Evolutionary conservation across 2,797 vertebrate genomes (phyloP), one percentile per base, ranked within the genome.

Genomic region (Coranthus polyacanthus): DNA sequence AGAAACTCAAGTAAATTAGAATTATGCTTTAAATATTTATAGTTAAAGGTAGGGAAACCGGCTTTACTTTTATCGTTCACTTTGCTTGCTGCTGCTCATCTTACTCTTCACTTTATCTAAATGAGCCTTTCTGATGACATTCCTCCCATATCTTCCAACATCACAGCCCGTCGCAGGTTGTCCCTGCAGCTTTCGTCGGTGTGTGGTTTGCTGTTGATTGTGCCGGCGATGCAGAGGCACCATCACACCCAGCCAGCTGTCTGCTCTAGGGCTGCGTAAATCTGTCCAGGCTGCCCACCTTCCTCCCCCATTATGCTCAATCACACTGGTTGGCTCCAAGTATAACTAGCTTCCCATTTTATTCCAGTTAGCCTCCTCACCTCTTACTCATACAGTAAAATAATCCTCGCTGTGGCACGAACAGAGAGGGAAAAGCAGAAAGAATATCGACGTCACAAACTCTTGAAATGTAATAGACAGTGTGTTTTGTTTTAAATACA

Each of bases 291-390:
- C 73, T 72, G 60, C 47, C 73, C 63, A 66, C 80, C 72, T 71
- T 81, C 67, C 67, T 78, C 68, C 68, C 44, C 82, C 58, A 85
- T 87, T 87, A 85, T 72, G 55, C 75, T 86, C 72, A 82, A 64
- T 74, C 77, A 78, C 51, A 53, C 88, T 80, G 81, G 29, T 51
- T n/a, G 66, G 69, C 75, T 69, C 44, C 43, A 66, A 76, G 51
- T 75, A 68, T 73, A 75, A 75, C 72, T 52, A 62, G 64, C 67
- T 53, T 45, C 32, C 68, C 58, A 62, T 82, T 36, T 51, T 62
- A 78, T 76, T 55, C 47, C 49, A 63, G 82, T 86, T 69, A 79
- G 67, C 71, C 75, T 72, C 61, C 51, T 64, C 43, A 39, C 53
- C 29, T 46, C 7, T 53, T 51, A 5, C 60, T 62, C 64, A 63